phyloP scores from a whole-genome alignment of 2,797 vertebrate genomes.

The Phoxinus dragarum region DNA sequence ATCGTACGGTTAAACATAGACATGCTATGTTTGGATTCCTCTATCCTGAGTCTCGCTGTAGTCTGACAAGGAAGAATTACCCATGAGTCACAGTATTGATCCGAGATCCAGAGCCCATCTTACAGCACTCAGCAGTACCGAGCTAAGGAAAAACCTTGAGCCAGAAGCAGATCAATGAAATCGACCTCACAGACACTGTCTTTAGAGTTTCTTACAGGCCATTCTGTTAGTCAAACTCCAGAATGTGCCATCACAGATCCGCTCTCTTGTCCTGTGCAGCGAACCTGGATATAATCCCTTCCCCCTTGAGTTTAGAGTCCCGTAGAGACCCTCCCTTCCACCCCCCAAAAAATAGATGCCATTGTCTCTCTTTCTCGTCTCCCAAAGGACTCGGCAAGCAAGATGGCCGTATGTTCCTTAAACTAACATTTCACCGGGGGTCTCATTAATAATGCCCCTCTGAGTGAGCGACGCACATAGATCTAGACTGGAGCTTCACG shows the following conservation, averaged over 20 bases:
- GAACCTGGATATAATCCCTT: neutral
- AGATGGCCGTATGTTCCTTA: conserved; percentile 11
- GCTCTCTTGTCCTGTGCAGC: neutral
- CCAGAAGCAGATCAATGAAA: conserved; percentile 31
- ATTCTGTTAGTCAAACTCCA: conserved; percentile 15
- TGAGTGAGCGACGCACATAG: neutral
- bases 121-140: conserved; percentile 17
- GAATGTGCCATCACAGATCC: neutral
- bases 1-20: neutral
- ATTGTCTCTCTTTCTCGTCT: conserved; percentile 10
- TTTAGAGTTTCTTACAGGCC: conserved; percentile 19
- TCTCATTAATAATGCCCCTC: neutral
- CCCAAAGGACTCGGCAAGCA: conserved; percentile 1
- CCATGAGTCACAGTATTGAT: conserved; percentile 22
- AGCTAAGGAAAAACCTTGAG: neutral
- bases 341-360: neutral
- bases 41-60: neutral
- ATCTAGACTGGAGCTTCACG: neutral
- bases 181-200: neutral
- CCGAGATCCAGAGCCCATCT: conserved; percentile 15
- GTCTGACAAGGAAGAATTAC: conserved; percentile 19
- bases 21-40: neutral
- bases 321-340: neutral
- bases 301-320: neutral
- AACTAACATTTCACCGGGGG: conserved; percentile 26